Evolutionary conservation across 2,888 invertebrate species (phyloP).

Genomic region (Troides aeacus): DNA sequence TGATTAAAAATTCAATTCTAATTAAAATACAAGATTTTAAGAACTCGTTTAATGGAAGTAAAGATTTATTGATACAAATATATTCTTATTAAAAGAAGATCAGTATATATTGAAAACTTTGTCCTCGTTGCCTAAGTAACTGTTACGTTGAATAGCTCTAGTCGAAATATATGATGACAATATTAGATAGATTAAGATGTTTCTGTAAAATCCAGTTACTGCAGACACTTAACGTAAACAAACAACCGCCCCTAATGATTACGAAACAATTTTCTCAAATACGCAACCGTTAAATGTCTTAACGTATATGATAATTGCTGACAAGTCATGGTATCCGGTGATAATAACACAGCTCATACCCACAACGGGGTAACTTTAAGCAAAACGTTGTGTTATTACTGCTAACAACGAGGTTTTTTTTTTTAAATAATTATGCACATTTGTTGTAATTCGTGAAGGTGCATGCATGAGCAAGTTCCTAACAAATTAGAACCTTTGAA

Average conservation of each 20-base stretch:
- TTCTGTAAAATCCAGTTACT: not conserved
- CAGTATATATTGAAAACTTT: too few species aligned
- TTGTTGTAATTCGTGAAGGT: not conserved
- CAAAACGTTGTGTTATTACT: constrained; percentile 18
- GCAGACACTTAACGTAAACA: constrained; percentile 35
- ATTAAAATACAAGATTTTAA: too few species aligned
- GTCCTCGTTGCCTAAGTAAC: too few species aligned
- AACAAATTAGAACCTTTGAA: not conserved
- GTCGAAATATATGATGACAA: too few species aligned
- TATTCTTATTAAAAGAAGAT: too few species aligned
- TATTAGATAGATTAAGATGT: too few species aligned
- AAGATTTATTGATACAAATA: too few species aligned
- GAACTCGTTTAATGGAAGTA: too few species aligned
- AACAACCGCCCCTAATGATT: constrained; percentile 52
- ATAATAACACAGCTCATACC: constrained; percentile 27
- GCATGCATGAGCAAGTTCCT: not conserved
- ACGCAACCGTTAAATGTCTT: constrained; percentile 44
- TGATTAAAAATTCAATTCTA: too few species aligned
- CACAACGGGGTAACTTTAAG: constrained; percentile 21
- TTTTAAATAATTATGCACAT: constrained; percentile 13
- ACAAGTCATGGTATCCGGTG: constrained; percentile 25
- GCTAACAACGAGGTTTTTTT: constrained; percentile 11
- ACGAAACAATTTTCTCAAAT: constrained; percentile 50
- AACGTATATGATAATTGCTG: constrained; percentile 24
- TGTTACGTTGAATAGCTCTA: too few species aligned